Evolutionary conservation across 2,113 vertebrate genomes (phyloP).

Genomic region (Anser cygnoides): DNA sequence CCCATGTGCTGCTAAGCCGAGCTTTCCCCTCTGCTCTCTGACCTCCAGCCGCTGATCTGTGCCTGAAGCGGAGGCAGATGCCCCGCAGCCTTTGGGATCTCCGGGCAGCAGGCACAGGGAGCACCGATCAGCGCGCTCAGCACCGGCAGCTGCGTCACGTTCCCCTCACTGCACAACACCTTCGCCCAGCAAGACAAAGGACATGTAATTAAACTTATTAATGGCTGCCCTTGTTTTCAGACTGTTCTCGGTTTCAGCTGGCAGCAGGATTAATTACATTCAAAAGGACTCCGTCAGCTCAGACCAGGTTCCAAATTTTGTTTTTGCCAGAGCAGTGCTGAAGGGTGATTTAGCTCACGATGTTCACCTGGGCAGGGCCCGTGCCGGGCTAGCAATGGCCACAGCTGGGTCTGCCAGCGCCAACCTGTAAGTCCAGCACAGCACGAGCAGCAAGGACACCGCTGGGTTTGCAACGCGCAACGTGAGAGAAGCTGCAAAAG

Average conservation of each 20-base stretch:
- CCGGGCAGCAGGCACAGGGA: background rate
- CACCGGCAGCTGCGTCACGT: background rate
- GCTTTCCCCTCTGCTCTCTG: background rate
- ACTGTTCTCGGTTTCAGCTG: background rate
- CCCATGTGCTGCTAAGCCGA: background rate
- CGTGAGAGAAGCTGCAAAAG: background rate
- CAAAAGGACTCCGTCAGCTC: conserved; percentile 21
- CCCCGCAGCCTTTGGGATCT: background rate
- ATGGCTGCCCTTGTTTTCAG: conserved; percentile 44
- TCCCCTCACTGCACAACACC: background rate
- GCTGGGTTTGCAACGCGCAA: fast-evolving
- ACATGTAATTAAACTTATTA: conserved; percentile 59
- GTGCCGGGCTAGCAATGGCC: background rate
- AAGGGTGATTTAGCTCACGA: background rate
- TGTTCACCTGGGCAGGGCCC: background rate
- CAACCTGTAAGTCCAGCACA: background rate
- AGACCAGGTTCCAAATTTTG: background rate
- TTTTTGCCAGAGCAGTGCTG: background rate
- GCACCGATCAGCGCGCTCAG: background rate
- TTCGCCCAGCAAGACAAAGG: background rate
- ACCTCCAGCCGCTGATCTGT: background rate
- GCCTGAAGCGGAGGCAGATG: background rate
- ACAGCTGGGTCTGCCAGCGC: background rate
- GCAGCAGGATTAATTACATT: conserved; percentile 35
- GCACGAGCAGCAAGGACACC: background rate